Percentiles rank a stretch among this genome's conserved stretches.
Conservation (phyloP, 2,797 vertebrate species). For the Valencia hispanica region DNA sequence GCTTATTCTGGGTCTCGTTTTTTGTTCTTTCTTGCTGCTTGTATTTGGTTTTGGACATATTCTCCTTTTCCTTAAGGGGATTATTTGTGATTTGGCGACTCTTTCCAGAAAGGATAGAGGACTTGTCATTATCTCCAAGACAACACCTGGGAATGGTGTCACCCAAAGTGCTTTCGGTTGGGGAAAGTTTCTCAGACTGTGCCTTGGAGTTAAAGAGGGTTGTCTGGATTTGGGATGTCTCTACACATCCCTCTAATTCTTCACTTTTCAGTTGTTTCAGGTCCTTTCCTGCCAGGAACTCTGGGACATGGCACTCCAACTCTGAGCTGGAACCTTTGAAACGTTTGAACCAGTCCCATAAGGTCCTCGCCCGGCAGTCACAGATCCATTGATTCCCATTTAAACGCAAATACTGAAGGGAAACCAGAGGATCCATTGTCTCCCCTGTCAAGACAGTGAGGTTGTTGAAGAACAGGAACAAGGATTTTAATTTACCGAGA, state of each 20-base stretch:
- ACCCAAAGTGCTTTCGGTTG: slow-evolving; percentile 79
- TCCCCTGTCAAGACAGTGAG: slow-evolving; percentile 90
- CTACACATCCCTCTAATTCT: slow-evolving; percentile 90
- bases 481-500: slow-evolving; percentile 91
- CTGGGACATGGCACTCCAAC: slow-evolving; percentile 89
- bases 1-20: slow-evolving; percentile 92
- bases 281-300: slow-evolving; percentile 86
- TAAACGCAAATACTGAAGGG: slow-evolving; percentile 94
- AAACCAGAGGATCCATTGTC: slow-evolving; percentile 88
- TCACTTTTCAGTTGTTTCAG: slow-evolving; percentile 88
- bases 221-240: slow-evolving; percentile 85
- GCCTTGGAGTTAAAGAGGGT: slow-evolving; percentile 86
- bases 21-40: slow-evolving; percentile 85
- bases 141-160: slow-evolving; percentile 89
- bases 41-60: slow-evolving; percentile 92
- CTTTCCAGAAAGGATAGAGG: slow-evolving; percentile 91
- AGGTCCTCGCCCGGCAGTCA: slow-evolving; percentile 92
- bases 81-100: slow-evolving; percentile 89
- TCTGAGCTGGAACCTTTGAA: slow-evolving; percentile 97
- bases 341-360: slow-evolving; percentile 97
- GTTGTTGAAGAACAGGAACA: slow-evolving; percentile 97
- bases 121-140: slow-evolving; percentile 90
- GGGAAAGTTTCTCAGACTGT: slow-evolving; percentile 82
- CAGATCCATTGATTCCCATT: slow-evolving; percentile 99
- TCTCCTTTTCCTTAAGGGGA: slow-evolving; percentile 91